Conservation (phyloP, 2,113 vertebrate species). For the Melanerpes aurifrons region DNA sequence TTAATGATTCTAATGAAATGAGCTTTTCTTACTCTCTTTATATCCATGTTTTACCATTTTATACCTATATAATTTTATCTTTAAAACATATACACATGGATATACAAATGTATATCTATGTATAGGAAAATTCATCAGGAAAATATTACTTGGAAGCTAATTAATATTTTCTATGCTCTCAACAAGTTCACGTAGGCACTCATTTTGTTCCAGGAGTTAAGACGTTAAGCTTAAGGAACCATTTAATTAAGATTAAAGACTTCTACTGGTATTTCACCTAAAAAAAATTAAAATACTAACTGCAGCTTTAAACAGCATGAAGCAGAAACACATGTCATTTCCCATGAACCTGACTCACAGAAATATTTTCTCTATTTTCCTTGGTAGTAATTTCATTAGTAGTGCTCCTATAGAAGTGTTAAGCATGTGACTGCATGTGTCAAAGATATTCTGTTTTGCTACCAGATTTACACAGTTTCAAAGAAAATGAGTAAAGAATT, state of each 20-base stretch:
- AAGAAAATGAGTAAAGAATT: conserved; percentile 38
- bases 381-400: conserved; percentile 25
- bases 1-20: too few relatives aligned
- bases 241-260: neutral
- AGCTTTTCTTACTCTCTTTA: neutral
- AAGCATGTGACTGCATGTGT: conserved; percentile 12
- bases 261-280: too few relatives aligned
- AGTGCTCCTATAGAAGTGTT: conserved; percentile 24
- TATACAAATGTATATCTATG: too few relatives aligned
- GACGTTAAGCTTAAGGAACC: neutral
- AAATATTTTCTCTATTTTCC: conserved; percentile 33
- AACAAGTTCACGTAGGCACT: neutral
- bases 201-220: neutral
- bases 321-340: neutral
- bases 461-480: neutral
- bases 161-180: neutral
- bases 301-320: neutral
- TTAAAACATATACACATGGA: neutral
- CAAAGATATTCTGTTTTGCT: conserved; percentile 34
- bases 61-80: neutral
- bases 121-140: neutral
- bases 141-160: neutral
- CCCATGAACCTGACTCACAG: conserved; percentile 11
- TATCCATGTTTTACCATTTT: neutral
- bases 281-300: neutral